Evolutionary conservation across 2,888 invertebrate species (phyloP), one percentile per base, ranked within the genome.

Genomic region (Drosophila suboccidentalis): DNA sequence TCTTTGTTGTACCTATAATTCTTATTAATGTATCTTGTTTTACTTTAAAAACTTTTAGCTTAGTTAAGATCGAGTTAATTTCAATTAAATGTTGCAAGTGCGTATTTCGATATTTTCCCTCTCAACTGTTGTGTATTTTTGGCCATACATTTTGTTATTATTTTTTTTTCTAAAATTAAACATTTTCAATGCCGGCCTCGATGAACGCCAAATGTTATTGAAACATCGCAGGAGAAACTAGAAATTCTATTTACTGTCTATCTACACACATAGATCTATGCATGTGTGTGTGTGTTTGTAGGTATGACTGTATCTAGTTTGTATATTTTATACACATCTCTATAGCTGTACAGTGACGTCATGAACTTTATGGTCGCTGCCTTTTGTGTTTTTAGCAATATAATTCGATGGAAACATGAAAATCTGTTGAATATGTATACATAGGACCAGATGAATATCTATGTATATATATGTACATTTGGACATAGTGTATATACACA

Each of bases 111-210:
- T 47, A 26, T 53, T 63, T 22, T 43, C 3, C 64, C 72, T 41
- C 15, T 11, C 10, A 15, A 39, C 38, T 55, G 49, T 50, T 80
- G 32, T 80, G 32, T 81, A 65, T 75, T 83, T 80, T 72, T 72
- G 72, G 67, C 69, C 78, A 81, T 70, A 61, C 34, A 68, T 70
- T 75, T 78, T 84, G 66, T 78, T 81, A 68, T 73, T 73, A 68
- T 79, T 81, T 75, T 76, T 76, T 65, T 65, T 82, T 86, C 87
- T 86, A 83, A 86, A 86, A 57, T 78, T 78, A 78, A 70, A 78
- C 71, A 72, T 77, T 81, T 83, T 81, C 87, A 77, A 81, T 81
- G 87, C 77, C 79, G 81, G 77, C 81, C 83, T 81, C 79, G 77
- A 69, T 66, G 70, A 84, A 70, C 75, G 80, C 75, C 74, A 84